Conservation (phyloP, 1,140 invertebrate species). For the Drosophila sp. region DNA sequence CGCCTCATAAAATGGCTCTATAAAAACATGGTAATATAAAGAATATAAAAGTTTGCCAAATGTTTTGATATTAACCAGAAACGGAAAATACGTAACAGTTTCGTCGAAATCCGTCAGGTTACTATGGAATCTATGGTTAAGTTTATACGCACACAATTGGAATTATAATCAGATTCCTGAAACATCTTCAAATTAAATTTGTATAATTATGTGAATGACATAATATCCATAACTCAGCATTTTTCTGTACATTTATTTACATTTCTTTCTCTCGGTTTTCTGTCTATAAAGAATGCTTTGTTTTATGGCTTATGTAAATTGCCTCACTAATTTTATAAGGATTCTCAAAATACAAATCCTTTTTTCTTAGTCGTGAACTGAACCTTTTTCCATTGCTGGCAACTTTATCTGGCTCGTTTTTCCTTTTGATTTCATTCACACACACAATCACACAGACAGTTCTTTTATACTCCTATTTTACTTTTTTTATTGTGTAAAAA, state of each 20-base stretch:
- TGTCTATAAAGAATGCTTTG: constrained; percentile 33
- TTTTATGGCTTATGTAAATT: constrained; percentile 69
- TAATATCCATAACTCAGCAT: constrained; percentile 23
- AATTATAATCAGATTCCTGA: not conserved
- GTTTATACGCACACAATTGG: not conserved
- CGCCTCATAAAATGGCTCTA: constrained; percentile 69
- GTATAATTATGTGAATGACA: constrained; percentile 19
- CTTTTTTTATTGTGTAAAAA: constrained; percentile 22
- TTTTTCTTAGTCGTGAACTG: constrained; percentile 40
- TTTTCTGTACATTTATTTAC: constrained; percentile 1
- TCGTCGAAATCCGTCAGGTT: not conserved
- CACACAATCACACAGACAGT: constrained; percentile 8
- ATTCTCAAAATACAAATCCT: constrained; percentile 52
- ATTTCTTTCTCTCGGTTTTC: constrained; percentile 4
- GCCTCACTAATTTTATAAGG: constrained; percentile 61
- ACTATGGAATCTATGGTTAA: not conserved
- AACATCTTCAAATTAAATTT: constrained; percentile 11
- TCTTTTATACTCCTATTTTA: constrained; percentile 10
- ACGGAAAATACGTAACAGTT: constrained; percentile 17
- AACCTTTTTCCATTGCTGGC: constrained; percentile 40
- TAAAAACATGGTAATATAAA: constrained; percentile 42
- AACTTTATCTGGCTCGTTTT: constrained; percentile 66
- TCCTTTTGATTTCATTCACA: constrained; percentile 49
- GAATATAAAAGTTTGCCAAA: constrained; percentile 49
- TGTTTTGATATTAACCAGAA: constrained; percentile 57